Conservation (phyloP, 2,888 invertebrate species). For the Caenorhabditis drosophilae region DNA sequence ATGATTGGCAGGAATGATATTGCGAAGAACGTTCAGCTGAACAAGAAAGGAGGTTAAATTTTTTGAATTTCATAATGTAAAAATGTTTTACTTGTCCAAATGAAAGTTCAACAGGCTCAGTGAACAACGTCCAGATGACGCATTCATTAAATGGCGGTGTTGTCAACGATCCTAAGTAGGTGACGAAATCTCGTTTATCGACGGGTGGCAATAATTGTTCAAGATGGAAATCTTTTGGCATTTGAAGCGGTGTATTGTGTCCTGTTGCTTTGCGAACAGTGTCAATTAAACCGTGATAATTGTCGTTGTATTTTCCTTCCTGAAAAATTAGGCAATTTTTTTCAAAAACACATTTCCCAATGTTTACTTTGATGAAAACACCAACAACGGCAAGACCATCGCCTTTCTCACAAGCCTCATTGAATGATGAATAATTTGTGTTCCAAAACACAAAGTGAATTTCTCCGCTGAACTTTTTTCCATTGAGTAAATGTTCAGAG, state of each 20-base stretch:
- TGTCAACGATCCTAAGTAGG: constrained; percentile 70
- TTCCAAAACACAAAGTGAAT: constrained; percentile 67
- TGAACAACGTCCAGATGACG: constrained; percentile 70
- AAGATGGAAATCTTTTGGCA: constrained; percentile 44
- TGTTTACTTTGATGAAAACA: constrained; percentile 58
- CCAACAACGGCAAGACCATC: constrained; percentile 65
- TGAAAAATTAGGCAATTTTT: constrained; percentile 9
- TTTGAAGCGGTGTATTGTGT: constrained; percentile 25
- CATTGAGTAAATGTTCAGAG: constrained; percentile 61
- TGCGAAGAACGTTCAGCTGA: constrained; percentile 55
- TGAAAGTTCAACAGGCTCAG: constrained; percentile 68
- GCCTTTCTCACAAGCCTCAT: constrained; percentile 52
- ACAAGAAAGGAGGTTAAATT: constrained; percentile 14
- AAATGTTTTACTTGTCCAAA: constrained; percentile 43
- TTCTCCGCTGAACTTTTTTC: constrained; percentile 55
- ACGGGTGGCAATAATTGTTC: constrained; percentile 38
- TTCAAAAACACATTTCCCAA: background rate
- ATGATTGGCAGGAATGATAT: constrained; percentile 54
- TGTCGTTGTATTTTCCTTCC: constrained; percentile 46
- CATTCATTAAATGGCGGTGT: constrained; percentile 70
- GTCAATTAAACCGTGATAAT: constrained; percentile 53
- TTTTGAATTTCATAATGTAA: background rate
- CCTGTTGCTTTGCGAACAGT: constrained; percentile 44
- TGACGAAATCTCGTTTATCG: constrained; percentile 68
- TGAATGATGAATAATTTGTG: constrained; percentile 55